Percentiles rank a stretch among this genome's conserved stretches.
Conservation (phyloP, 2,797 vertebrate genomes). For the Adelosebastes latens region DNA sequence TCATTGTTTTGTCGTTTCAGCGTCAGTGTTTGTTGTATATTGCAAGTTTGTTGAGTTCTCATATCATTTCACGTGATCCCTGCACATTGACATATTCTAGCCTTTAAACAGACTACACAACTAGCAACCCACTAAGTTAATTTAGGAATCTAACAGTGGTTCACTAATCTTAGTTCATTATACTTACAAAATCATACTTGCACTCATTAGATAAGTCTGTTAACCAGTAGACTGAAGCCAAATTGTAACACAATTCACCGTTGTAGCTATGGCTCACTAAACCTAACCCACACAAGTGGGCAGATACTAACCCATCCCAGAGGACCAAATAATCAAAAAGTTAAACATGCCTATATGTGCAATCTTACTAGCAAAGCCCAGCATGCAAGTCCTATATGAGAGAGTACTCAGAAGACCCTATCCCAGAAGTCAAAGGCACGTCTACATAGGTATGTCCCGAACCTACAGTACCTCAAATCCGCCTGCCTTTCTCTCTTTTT, state of each 20-base stretch:
- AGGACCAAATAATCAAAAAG: slow-evolving; percentile 66
- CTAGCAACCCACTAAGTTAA: background rate
- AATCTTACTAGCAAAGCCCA: slow-evolving; percentile 99
- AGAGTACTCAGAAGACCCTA: slow-evolving; percentile 99
- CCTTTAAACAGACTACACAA: slow-evolving; percentile 20
- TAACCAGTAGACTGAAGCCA: slow-evolving; percentile 32
- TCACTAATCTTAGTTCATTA: slow-evolving; percentile 6
- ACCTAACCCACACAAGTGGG: slow-evolving; percentile 42
- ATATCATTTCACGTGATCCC: slow-evolving; percentile 61
- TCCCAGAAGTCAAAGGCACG: slow-evolving; percentile 92
- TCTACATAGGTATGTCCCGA: slow-evolving; percentile 95
- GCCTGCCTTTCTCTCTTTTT: slow-evolving; percentile 55
- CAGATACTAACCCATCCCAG: slow-evolving; percentile 51
- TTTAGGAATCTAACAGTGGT: background rate
- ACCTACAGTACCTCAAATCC: slow-evolving; percentile 58
- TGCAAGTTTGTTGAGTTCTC: slow-evolving; percentile 43
- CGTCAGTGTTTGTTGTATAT: slow-evolving; percentile 29
- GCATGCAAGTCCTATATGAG: slow-evolving; percentile 99
- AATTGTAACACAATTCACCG: slow-evolving; percentile 21
- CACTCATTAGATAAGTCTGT: slow-evolving; percentile 16
- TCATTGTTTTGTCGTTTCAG: slow-evolving; percentile 49
- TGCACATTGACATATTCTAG: slow-evolving; percentile 13
- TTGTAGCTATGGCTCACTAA: slow-evolving; percentile 25
- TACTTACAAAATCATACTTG: slow-evolving; percentile 21
- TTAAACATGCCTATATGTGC: slow-evolving; percentile 94